These are phyloP conservation scores for Eulemur macaco DNA, from an alignment of 2,113 vertebrate genomes.

Conservation along the genomic window DNA sequence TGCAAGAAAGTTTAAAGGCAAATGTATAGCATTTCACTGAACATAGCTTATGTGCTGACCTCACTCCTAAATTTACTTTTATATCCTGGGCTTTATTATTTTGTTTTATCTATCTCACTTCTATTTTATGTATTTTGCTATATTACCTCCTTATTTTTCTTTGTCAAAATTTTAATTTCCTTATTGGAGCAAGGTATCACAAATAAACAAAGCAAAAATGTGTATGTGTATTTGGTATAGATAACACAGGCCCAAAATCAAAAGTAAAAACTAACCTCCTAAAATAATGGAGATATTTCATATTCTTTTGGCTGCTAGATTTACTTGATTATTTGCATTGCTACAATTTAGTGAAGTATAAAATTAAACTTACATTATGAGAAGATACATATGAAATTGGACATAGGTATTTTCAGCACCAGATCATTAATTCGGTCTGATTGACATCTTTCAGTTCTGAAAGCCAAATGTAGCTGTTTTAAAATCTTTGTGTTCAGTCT, in stretches of 20 bases:
- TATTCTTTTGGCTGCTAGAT: neutral
- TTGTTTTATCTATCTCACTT: neutral
- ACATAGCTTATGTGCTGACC: neutral
- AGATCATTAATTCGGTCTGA: neutral
- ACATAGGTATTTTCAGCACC: constrained; percentile 34
- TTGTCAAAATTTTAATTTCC: constrained; percentile 31
- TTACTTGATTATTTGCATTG: neutral
- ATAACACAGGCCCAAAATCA: neutral
- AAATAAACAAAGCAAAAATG: constrained; percentile 12
- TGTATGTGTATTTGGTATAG: neutral
- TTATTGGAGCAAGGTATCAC: neutral
- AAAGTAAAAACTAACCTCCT: constrained; percentile 27
- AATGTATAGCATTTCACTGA: neutral
- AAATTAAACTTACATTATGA: constrained; percentile 32
- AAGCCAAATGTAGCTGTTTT: neutral
- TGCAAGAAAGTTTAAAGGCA: constrained; percentile 25
- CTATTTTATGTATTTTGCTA: neutral
- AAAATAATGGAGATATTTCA: constrained; percentile 25
- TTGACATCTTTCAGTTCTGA: neutral
- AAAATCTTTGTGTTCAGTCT: constrained; percentile 23
- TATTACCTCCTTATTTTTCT: neutral
- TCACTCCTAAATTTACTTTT: neutral
- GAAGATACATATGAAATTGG: neutral
- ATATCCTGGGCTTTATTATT: neutral
- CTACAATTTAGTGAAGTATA: neutral